Evolutionary conservation across 2,888 invertebrate genomes (phyloP).

Genomic region (Timema cristinae): DNA sequence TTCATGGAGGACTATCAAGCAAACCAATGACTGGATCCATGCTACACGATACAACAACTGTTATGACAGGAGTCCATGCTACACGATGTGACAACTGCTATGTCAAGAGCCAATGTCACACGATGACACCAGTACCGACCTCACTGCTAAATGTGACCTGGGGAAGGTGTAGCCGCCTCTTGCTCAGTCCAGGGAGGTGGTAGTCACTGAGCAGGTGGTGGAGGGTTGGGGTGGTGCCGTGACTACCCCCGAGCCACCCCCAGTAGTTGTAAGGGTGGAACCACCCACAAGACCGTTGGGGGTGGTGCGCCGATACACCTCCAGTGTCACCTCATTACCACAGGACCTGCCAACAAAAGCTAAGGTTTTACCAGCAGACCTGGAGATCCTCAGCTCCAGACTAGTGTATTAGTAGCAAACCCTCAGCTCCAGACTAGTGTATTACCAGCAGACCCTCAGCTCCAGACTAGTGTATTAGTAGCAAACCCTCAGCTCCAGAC

Average conservation of each 20-base stretch:
- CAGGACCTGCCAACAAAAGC: constrained; percentile 55
- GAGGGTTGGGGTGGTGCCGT: constrained; percentile 52
- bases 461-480: too few species aligned
- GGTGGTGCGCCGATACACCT: constrained; percentile 62
- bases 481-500: too few species aligned
- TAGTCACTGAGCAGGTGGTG: constrained; percentile 63
- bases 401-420: too few species aligned
- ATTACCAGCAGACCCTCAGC: too few species aligned
- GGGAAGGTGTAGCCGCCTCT: constrained; percentile 66
- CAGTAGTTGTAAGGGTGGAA: constrained; percentile 35
- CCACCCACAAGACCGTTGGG: constrained; percentile 45
- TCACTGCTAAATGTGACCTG: constrained; percentile 85
- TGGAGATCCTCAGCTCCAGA: too few species aligned
- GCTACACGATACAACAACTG: too few species aligned
- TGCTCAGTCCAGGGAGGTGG: constrained; percentile 44
- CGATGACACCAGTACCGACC: constrained; percentile 87
- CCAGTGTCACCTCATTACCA: constrained; percentile 64
- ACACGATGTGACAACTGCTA: background rate
- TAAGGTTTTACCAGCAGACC: too few species aligned
- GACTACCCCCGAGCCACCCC: constrained; percentile 40
- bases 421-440: too few species aligned
- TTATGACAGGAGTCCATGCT: too few species aligned
- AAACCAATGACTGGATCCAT: too few species aligned
- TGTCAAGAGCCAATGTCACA: constrained; percentile 48
- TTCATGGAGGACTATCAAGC: too few species aligned